Evolutionary conservation across 2,888 invertebrate genomes (phyloP).

Genomic region (Chironomus riparius): DNA sequence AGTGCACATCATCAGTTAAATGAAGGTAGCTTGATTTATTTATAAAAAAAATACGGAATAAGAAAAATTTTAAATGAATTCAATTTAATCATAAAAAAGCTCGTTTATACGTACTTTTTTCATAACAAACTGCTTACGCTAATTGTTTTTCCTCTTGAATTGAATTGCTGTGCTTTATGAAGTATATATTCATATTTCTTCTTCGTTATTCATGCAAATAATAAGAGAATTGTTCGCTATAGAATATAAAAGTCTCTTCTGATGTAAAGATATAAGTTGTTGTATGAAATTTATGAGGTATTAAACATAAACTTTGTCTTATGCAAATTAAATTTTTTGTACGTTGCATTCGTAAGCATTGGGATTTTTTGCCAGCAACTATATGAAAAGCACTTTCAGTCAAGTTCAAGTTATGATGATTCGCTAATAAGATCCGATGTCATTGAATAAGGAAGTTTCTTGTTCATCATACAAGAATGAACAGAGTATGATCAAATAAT

Average conservation of each 20-base stretch:
- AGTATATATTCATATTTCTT: no score
- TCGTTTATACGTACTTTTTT: no score
- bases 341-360: not conserved
- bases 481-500: no score
- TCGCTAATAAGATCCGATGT: constrained; percentile 14
- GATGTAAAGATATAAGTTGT: not conserved
- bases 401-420: constrained; percentile 4
- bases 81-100: no score
- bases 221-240: no score
- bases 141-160: no score
- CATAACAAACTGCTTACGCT: no score
- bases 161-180: no score
- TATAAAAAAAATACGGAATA: not conserved
- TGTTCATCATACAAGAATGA: no score
- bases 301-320: constrained; percentile 16
- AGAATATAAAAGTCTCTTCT: not conserved
- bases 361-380: no score
- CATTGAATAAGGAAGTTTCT: not conserved
- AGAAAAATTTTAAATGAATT: not conserved
- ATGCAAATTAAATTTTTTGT: constrained; percentile 9
- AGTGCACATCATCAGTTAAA: not conserved
- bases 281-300: constrained; percentile 19
- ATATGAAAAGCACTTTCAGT: not conserved
- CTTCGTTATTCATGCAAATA: no score
- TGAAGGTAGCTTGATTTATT: not conserved